Percentiles rank a stretch among this genome's conserved stretches.
Evolutionary conservation across 1,140 invertebrate species (phyloP).

Genomic region (Drosophila athabasca): DNA sequence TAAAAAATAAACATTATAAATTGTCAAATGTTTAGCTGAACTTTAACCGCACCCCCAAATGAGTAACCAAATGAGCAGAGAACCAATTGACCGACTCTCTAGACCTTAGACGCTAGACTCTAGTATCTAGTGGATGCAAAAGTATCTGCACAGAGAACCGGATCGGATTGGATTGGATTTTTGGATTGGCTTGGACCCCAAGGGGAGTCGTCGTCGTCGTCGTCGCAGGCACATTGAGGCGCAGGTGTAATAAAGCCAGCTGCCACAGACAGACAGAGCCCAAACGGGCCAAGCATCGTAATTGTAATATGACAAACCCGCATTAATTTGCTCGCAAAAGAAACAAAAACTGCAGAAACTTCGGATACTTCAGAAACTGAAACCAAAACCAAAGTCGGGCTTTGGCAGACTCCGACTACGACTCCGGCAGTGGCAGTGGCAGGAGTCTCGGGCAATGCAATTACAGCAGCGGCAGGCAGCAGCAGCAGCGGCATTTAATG

Average conservation of each 20-base stretch:
- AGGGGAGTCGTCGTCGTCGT: conserved; percentile 25
- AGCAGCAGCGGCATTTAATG: conserved; percentile 69
- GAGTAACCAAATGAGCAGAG: conserved; percentile 36
- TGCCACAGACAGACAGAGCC: conserved; percentile 30
- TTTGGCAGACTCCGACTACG: background rate
- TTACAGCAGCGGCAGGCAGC: conserved; percentile 58
- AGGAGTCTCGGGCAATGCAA: conserved; percentile 51
- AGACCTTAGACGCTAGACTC: too few relatives aligned
- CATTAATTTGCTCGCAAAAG: conserved; percentile 64
- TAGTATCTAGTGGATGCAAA: conserved; percentile 19
- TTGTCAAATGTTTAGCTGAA: conserved; percentile 53
- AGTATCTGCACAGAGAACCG: conserved; percentile 21
- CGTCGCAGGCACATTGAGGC: conserved; percentile 8
- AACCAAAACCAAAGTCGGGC: conserved; percentile 15
- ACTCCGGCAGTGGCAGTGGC: conserved; percentile 23
- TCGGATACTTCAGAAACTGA: conserved; percentile 8
- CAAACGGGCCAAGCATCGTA: conserved; percentile 49
- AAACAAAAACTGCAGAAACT: conserved; percentile 34
- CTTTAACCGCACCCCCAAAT: conserved; percentile 39
- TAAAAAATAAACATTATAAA: conserved; percentile 17
- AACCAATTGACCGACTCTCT: conserved; percentile 36
- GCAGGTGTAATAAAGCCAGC: conserved; percentile 74
- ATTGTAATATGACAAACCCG: conserved; percentile 75
- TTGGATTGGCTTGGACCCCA: conserved; percentile 7
- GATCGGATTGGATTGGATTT: conserved; percentile 22